These are phyloP conservation scores for Tetragnatha versicolor DNA, from an alignment of 1,140 invertebrate genomes.

Conservation along the genomic window DNA sequence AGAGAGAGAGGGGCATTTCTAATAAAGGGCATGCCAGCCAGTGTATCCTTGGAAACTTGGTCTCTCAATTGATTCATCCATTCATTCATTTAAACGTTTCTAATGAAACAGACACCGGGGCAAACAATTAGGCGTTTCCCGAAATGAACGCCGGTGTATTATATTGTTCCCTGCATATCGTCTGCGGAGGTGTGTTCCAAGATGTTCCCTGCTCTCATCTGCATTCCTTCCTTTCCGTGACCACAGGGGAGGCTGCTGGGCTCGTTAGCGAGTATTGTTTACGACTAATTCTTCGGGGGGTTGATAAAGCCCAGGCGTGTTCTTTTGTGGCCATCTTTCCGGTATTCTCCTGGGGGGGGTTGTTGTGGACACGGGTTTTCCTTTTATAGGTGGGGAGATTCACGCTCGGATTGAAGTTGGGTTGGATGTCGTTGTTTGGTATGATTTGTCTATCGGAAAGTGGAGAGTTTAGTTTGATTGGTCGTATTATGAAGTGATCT, in stretches of 20 bases:
- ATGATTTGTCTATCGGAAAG: too few relatives aligned
- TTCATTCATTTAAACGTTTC: conserved; percentile 27
- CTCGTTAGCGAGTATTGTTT: background rate
- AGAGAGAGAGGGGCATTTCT: background rate
- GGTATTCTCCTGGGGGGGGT: too few relatives aligned
- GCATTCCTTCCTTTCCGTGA: background rate
- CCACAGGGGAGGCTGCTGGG: background rate
- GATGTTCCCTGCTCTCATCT: background rate
- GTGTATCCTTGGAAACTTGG: background rate
- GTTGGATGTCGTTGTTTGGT: too few relatives aligned
- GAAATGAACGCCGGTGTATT: background rate
- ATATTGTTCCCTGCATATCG: background rate
- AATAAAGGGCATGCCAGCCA: background rate
- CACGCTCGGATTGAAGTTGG: too few relatives aligned
- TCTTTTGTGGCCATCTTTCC: too few relatives aligned
- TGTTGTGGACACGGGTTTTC: too few relatives aligned
- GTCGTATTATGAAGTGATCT: too few relatives aligned
- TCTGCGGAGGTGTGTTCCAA: background rate
- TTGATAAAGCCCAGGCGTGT: too few relatives aligned
- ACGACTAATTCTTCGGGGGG: background rate
- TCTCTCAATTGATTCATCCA: conserved; percentile 9
- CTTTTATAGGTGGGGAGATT: too few relatives aligned
- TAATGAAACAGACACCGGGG: conserved; percentile 1
- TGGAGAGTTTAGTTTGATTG: too few relatives aligned
- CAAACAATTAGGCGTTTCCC: conserved; percentile 7